These are phyloP conservation scores for Ceyx cyanopectus DNA, from an alignment of 2,113 vertebrate species.

Conservation along the genomic window DNA sequence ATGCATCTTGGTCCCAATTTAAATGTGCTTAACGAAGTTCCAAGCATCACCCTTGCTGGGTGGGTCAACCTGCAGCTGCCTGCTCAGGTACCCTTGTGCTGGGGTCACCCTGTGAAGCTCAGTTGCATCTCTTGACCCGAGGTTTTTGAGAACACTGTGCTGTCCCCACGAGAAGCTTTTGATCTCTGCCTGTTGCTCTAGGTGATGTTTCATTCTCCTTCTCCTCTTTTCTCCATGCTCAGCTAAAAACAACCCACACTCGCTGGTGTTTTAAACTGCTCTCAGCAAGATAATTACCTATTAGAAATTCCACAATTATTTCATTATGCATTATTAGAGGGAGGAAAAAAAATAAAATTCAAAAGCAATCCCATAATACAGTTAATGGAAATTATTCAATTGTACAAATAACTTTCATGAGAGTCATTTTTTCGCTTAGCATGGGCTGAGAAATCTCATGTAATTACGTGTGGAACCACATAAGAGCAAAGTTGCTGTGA, in stretches of 20 bases:
- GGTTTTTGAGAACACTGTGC: neutral
- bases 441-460: slow-evolving; percentile 25
- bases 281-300: slow-evolving; percentile 34
- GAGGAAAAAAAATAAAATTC: neutral
- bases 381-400: slow-evolving; percentile 47
- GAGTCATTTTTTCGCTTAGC: slow-evolving; percentile 36
- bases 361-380: slow-evolving; percentile 9
- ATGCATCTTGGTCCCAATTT: neutral
- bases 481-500: neutral
- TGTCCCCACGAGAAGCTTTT: neutral
- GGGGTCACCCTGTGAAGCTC: neutral
- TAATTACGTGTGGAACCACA: neutral
- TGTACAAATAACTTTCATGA: slow-evolving; percentile 35
- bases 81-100: neutral
- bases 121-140: neutral
- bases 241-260: neutral
- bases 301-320: slow-evolving; percentile 40
- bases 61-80: accelerated
- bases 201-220: neutral
- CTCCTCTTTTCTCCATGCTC: neutral
- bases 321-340: slow-evolving; percentile 43
- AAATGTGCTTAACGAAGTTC: neutral
- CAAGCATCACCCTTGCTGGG: neutral
- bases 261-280: neutral
- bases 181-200: neutral